These are phyloP conservation scores for Spodoptera exigua DNA, from an alignment of 2,888 invertebrate genomes.

Conservation along the genomic window DNA sequence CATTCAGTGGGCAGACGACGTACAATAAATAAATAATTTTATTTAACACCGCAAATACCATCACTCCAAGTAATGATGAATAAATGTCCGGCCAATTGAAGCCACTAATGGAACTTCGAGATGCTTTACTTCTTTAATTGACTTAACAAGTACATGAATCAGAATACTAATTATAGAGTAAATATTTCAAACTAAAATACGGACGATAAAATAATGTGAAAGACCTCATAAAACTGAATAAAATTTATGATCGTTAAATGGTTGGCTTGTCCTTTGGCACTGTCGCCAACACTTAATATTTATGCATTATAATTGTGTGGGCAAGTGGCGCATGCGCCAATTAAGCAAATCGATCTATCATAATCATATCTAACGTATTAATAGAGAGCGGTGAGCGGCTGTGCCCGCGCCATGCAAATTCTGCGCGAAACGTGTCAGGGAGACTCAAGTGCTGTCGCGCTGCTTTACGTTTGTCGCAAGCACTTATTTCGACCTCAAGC, in stretches of 20 bases:
- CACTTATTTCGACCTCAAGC: slow-evolving; percentile 47
- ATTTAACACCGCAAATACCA: slow-evolving; percentile 36
- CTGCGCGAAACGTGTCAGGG: slow-evolving; percentile 72
- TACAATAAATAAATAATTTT: slow-evolving; percentile 38
- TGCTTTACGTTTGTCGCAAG: slow-evolving; percentile 40
- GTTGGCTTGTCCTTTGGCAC: slow-evolving; percentile 59
- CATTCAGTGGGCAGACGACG: slow-evolving; percentile 17
- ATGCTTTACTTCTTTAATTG: slow-evolving; percentile 49
- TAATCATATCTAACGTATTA: slow-evolving; percentile 66
- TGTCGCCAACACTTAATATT: slow-evolving; percentile 56
- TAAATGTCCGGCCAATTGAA: slow-evolving; percentile 46
- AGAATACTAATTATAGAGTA: slow-evolving; percentile 45
- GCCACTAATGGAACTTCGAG: slow-evolving; percentile 36
- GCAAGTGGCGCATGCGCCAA: slow-evolving; percentile 68
- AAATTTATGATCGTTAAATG: slow-evolving; percentile 60
- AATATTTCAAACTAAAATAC: slow-evolving; percentile 48
- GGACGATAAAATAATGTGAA: slow-evolving; percentile 58
- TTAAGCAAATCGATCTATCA: slow-evolving; percentile 74
- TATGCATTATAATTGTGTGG: slow-evolving; percentile 59
- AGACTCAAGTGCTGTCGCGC: slow-evolving; percentile 54
- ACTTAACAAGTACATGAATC: slow-evolving; percentile 44
- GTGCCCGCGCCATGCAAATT: slow-evolving; percentile 67
- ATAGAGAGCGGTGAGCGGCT: slow-evolving; percentile 66
- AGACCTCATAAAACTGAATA: slow-evolving; percentile 61
- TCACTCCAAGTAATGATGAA: slow-evolving; percentile 26